phyloP scores from a whole-genome alignment of 1,140 invertebrate genomes.

The Microplitis mediator region DNA sequence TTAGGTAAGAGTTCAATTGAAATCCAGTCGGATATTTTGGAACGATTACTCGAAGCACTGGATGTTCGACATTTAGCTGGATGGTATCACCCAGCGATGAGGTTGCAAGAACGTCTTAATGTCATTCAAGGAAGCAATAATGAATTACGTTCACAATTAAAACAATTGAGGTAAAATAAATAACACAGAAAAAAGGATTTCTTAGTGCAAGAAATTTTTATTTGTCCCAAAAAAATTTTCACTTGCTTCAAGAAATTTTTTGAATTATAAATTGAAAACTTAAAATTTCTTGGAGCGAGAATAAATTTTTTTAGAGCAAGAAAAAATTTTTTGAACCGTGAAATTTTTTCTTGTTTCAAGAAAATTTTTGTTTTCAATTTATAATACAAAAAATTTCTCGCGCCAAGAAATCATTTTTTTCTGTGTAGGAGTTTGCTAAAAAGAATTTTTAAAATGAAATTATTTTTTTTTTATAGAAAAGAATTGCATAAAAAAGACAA shows the following conservation, averaged over 20 bases:
- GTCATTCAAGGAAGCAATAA: conserved; percentile 67
- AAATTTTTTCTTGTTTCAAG: too few species aligned
- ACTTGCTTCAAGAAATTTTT: too few species aligned
- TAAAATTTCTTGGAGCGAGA: too few species aligned
- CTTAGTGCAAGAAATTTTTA: too few species aligned
- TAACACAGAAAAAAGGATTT: neutral
- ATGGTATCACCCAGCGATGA: conserved; percentile 78
- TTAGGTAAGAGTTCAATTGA: conserved; percentile 56
- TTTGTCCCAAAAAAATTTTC: too few species aligned
- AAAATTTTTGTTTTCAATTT: too few species aligned
- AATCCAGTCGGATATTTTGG: conserved; percentile 66
- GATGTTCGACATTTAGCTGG: conserved; percentile 73
- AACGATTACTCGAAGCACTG: conserved; percentile 68
- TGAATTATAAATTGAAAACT: too few species aligned
- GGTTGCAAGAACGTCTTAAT: conserved; percentile 71
- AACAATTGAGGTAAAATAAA: conserved; percentile 51
- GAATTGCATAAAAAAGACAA: conserved; percentile 45
- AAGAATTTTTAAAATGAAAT: conserved; percentile 5
- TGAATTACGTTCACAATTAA: conserved; percentile 64
- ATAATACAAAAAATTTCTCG: too few species aligned
- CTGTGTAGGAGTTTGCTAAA: neutral
- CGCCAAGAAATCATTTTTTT: too few species aligned
- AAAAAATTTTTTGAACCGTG: too few species aligned
- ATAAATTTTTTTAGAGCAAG: too few species aligned
- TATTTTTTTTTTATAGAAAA: conserved; percentile 34